Conservation (phyloP, 2,888 invertebrate species). For the Lacanobia wlatinum region DNA sequence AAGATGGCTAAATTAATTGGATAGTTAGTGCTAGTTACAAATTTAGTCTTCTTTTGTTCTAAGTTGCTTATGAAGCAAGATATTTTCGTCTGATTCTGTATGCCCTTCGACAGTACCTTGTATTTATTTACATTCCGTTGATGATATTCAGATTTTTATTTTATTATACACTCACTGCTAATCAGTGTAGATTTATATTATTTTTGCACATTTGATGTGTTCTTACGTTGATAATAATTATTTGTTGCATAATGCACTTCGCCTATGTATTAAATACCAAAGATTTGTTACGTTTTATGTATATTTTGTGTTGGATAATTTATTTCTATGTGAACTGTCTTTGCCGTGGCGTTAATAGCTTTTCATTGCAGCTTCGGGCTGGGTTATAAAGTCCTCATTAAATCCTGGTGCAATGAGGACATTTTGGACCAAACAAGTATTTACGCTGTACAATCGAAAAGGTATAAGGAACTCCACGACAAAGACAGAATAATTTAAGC, state of each 20-base stretch:
- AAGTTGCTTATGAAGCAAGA: constrained; percentile 62
- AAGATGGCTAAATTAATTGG: constrained; percentile 52
- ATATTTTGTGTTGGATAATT: constrained; percentile 46
- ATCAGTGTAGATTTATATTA: constrained; percentile 59
- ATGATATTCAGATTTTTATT: constrained; percentile 40
- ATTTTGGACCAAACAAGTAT: background rate
- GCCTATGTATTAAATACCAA: constrained; percentile 72
- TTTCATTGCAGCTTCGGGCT: background rate
- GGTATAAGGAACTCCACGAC: constrained; percentile 15
- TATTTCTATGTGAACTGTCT: constrained; percentile 47
- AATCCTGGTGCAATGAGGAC: background rate
- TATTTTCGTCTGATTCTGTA: constrained; percentile 25
- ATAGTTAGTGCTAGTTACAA: constrained; percentile 42
- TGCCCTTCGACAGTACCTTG: constrained; percentile 51
- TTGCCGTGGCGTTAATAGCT: constrained; percentile 8
- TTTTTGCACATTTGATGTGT: constrained; percentile 72
- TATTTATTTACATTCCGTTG: constrained; percentile 63
- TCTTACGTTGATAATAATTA: constrained; percentile 58
- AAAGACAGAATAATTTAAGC: constrained; percentile 9
- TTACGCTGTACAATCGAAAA: background rate
- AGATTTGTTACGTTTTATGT: constrained; percentile 70
- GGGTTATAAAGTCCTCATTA: background rate
- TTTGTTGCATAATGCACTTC: constrained; percentile 57
- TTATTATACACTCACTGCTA: constrained; percentile 43
- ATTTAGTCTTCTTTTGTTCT: constrained; percentile 33